Conservation (phyloP, 2,797 vertebrate species). For the Acanthiza pusilla region DNA sequence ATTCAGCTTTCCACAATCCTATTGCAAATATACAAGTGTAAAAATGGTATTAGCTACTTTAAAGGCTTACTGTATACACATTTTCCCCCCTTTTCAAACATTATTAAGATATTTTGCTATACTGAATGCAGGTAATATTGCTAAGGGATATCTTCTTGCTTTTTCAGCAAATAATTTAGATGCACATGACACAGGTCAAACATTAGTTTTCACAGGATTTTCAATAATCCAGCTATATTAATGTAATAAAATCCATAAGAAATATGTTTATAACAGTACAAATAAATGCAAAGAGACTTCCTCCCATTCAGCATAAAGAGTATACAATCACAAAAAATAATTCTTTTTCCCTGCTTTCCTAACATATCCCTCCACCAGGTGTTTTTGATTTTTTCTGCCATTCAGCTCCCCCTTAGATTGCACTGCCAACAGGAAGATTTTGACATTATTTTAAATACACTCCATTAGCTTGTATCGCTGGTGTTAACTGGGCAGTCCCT, state of each 20-base stretch:
- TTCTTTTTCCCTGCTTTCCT: background rate
- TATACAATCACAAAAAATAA: background rate
- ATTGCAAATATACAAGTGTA: background rate
- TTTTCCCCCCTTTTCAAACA: background rate
- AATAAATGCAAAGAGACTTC: background rate
- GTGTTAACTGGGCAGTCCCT: background rate
- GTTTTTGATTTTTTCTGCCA: background rate
- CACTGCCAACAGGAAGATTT: background rate
- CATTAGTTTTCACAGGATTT: conserved; percentile 26
- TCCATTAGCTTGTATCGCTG: background rate
- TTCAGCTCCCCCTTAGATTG: background rate
- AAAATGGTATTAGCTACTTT: background rate
- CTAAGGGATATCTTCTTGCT: background rate
- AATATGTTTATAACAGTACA: background rate
- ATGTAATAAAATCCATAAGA: background rate
- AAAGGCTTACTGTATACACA: background rate
- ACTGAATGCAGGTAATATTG: background rate
- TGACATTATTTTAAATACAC: background rate
- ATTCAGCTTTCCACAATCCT: background rate
- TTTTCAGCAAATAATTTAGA: conserved; percentile 36
- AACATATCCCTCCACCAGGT: background rate
- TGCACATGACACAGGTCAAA: background rate
- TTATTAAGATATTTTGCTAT: conserved; percentile 11
- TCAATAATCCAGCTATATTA: background rate
- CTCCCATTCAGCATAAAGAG: background rate